These are phyloP conservation scores for Drosophila macrothrix DNA, from an alignment of 2,888 invertebrate species.

Conservation along the genomic window DNA sequence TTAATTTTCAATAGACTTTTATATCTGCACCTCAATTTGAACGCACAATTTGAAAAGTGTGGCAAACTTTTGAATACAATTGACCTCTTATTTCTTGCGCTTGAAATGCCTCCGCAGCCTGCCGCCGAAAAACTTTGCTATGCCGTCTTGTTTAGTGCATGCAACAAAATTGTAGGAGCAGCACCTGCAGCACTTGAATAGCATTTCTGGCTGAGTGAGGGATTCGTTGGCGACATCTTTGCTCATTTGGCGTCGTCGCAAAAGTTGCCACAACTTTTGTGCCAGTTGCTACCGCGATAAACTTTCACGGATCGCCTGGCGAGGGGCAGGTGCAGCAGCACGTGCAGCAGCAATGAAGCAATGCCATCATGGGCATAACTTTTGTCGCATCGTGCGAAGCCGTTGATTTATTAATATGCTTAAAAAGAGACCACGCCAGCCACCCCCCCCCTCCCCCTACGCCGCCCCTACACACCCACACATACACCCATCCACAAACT, in stretches of 20 bases:
- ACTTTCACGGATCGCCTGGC: slow-evolving; percentile 41
- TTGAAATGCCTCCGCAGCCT: not conserved
- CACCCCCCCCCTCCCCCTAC: rapidly evolving
- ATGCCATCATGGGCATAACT: slow-evolving; percentile 52
- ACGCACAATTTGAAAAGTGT: slow-evolving; percentile 74
- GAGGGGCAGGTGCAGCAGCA: not conserved
- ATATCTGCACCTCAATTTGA: slow-evolving; percentile 65
- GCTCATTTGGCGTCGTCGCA: slow-evolving; percentile 63
- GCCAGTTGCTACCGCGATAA: slow-evolving; percentile 71
- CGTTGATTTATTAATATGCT: slow-evolving; percentile 76
- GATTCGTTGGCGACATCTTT: slow-evolving; percentile 37
- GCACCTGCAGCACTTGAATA: not conserved
- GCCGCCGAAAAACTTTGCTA: slow-evolving; percentile 37
- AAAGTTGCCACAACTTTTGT: slow-evolving; percentile 71
- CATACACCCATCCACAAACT: not conserved
- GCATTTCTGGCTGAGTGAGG: not conserved
- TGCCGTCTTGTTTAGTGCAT: slow-evolving; percentile 50
- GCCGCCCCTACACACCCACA: not conserved
- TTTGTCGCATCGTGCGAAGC: slow-evolving; percentile 60
- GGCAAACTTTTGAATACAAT: slow-evolving; percentile 63
- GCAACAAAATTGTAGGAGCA: slow-evolving; percentile 52
- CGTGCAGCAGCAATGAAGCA: not conserved
- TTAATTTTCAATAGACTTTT: slow-evolving; percentile 76
- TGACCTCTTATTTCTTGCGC: slow-evolving; percentile 28
- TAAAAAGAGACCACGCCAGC: slow-evolving; percentile 4